A percentile compares a stretch with the other conserved stretches of the same genome.
Conservation (phyloP, 2,888 invertebrate species). For the Eustalomyia histrio region DNA sequence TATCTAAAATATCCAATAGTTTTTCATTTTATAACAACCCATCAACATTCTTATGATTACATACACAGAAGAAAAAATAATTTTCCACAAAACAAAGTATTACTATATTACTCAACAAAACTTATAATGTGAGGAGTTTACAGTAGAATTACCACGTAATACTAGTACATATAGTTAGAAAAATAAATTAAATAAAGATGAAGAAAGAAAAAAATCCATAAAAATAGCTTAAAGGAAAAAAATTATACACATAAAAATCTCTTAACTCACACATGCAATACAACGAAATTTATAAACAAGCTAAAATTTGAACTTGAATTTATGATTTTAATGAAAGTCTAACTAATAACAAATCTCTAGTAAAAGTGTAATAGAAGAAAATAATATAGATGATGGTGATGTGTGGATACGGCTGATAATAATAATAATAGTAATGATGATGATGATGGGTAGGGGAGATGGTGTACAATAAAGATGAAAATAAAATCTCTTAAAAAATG, state of each 20-base stretch:
- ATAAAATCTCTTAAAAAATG: constrained; percentile 22
- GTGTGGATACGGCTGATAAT: constrained; percentile 16
- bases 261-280: constrained; percentile 10
- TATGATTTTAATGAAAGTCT: constrained; percentile 64
- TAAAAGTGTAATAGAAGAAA: constrained; percentile 62
- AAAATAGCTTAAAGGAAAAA: constrained; percentile 28
- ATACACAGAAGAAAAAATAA: neutral
- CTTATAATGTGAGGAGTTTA: constrained; percentile 38
- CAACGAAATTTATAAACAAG: constrained; percentile 12
- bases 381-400: constrained; percentile 57
- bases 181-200: neutral
- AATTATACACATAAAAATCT: neutral
- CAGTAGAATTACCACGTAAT: constrained; percentile 62
- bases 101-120: constrained; percentile 38
- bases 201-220: neutral
- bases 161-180: constrained; percentile 41
- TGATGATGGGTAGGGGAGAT: constrained; percentile 34
- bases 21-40: neutral
- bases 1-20: neutral
- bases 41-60: constrained; percentile 20
- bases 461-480: neutral
- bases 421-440: constrained; percentile 15
- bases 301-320: constrained; percentile 61
- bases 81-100: constrained; percentile 19
- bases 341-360: constrained; percentile 57